Percentiles rank a stretch among this genome's conserved stretches.
These are phyloP conservation scores for Fragum whitleyi DNA, from an alignment of 2,888 invertebrate species.

Conservation along the genomic window DNA sequence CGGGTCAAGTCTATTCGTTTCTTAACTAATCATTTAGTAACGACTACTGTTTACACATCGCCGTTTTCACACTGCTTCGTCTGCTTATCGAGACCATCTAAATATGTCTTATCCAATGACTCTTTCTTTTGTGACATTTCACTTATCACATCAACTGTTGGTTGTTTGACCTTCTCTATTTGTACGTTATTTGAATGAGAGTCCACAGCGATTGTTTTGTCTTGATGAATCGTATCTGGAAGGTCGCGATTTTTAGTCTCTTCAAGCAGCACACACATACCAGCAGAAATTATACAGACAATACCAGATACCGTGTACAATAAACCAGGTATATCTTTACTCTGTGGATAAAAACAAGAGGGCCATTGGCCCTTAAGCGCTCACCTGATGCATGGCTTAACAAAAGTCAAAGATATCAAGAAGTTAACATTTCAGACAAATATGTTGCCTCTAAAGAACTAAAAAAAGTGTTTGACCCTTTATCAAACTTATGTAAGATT, in stretches of 20 bases:
- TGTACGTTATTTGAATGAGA: background rate
- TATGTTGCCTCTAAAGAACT: too few species aligned
- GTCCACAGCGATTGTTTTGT: background rate
- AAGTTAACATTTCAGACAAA: too few species aligned
- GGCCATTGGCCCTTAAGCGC: too few species aligned
- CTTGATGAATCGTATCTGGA: constrained; percentile 33
- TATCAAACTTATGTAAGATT: too few species aligned
- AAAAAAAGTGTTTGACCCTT: too few species aligned
- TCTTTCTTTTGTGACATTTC: background rate
- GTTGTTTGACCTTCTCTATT: constrained; percentile 15
- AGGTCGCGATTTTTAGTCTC: constrained; percentile 56
- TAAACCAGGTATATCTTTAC: constrained; percentile 45
- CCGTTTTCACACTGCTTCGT: background rate
- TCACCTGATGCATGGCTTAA: too few species aligned
- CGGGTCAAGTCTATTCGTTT: too few species aligned
- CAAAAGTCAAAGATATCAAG: too few species aligned
- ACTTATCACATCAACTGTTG: background rate
- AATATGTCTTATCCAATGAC: background rate
- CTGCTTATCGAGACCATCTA: background rate
- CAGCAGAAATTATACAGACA: constrained; percentile 39
- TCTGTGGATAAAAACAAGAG: constrained; percentile 34
- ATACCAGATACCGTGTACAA: constrained; percentile 45
- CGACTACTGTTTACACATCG: background rate
- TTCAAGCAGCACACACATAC: constrained; percentile 43
- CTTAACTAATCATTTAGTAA: too few species aligned